Percentiles rank a stretch among this genome's conserved stretches.
Evolutionary conservation across 2,113 vertebrate species (phyloP).

Genomic region (Cochlearius cochlearius): DNA sequence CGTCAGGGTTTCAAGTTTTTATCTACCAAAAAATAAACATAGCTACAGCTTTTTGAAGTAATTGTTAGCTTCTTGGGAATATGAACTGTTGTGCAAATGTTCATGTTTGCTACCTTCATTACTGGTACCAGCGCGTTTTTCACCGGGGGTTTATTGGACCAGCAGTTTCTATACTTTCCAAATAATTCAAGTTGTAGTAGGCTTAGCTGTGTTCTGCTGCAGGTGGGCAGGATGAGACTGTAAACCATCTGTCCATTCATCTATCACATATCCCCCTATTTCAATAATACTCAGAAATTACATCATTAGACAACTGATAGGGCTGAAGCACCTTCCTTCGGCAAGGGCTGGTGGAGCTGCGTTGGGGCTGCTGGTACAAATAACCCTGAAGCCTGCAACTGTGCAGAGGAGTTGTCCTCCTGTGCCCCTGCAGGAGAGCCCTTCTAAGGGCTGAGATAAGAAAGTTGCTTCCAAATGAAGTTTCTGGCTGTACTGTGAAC

Average conservation of each 20-base stretch:
- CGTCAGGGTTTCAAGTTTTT: not conserved
- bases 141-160: not conserved
- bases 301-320: not conserved
- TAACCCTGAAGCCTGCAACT: not conserved
- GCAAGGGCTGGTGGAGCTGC: not conserved
- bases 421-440: not conserved
- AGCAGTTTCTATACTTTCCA: not conserved
- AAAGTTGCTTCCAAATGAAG: not conserved
- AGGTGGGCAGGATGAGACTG: conserved; percentile 13
- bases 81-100: not conserved
- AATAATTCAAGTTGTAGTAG: not conserved
- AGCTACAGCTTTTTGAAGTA: not conserved
- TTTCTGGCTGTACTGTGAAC: not conserved
- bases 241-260: conserved; percentile 27
- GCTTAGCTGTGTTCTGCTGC: conserved; percentile 10
- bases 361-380: not conserved
- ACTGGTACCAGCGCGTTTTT: not conserved
- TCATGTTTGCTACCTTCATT: not conserved
- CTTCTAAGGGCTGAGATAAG: not conserved
- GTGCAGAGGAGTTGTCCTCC: not conserved
- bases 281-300: not conserved
- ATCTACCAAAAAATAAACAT: not conserved
- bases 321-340: not conserved
- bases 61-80: not conserved
- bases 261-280: not conserved